phyloP scores from a whole-genome alignment of 2,797 vertebrate genomes.

The Natrix natrix region DNA sequence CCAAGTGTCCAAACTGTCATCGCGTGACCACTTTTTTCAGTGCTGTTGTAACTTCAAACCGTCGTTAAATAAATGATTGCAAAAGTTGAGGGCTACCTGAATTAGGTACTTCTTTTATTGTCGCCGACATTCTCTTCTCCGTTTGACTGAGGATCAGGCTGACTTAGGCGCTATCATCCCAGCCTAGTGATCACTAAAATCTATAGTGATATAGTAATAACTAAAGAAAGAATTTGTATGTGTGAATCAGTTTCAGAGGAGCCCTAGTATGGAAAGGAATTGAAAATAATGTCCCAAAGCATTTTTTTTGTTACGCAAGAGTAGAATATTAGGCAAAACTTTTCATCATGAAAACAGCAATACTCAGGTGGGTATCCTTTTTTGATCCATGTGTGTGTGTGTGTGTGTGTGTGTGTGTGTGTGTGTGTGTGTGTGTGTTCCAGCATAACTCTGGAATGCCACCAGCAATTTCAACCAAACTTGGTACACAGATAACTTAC shows the following conservation, averaged over 20 bases:
- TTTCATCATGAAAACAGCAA: background rate
- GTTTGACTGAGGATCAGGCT: background rate
- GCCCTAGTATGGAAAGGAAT: background rate
- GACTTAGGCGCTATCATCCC: background rate
- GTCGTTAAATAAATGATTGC: background rate
- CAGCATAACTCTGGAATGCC: too few relatives aligned
- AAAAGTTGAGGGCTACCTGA: background rate
- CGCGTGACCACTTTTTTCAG: background rate
- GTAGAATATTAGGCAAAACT: background rate
- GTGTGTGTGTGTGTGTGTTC: too few relatives aligned
- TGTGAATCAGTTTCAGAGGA: background rate
- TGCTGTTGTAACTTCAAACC: background rate
- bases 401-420: background rate
- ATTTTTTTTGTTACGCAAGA: background rate
- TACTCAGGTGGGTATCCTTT: background rate
- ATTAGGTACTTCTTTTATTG: background rate
- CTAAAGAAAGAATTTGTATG: background rate
- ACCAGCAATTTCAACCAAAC: too few relatives aligned
- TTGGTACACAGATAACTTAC: too few relatives aligned
- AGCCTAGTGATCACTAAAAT: background rate
- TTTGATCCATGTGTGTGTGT: background rate
- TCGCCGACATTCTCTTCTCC: background rate
- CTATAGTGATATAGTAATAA: too few relatives aligned
- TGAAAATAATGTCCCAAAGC: background rate
- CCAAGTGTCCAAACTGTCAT: background rate